phyloP scores from a whole-genome alignment of 2,888 invertebrate species.

The Nomada ferruginata region DNA sequence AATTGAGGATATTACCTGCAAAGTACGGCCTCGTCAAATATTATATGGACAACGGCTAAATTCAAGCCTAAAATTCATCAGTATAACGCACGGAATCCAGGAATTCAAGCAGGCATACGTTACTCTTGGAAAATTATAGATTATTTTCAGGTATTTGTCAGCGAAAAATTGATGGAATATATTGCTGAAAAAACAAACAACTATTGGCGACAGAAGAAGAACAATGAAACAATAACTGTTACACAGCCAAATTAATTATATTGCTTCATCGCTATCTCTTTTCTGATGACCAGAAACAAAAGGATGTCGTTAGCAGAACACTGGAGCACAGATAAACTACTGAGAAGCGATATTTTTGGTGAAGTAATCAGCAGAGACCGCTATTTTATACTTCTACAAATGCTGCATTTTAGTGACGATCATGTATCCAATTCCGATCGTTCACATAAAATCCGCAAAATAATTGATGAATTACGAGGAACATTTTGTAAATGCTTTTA shows the following conservation, averaged over 20 bases:
- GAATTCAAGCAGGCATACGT: no score
- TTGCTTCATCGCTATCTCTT: slow-evolving; percentile 16
- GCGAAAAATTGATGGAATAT: slow-evolving; percentile 6
- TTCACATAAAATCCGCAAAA: slow-evolving; percentile 32
- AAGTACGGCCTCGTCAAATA: no score
- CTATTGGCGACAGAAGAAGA: slow-evolving; percentile 1
- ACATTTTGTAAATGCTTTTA: slow-evolving; percentile 15
- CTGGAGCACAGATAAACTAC: slow-evolving; percentile 20
- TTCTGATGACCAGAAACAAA: slow-evolving; percentile 20
- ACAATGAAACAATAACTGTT: neutral
- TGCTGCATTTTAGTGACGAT: slow-evolving; percentile 21
- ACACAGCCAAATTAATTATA: neutral
- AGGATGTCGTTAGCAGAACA: slow-evolving; percentile 15
- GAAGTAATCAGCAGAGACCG: slow-evolving; percentile 31
- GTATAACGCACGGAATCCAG: no score
- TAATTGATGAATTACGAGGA: slow-evolving; percentile 29
- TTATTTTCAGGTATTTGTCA: neutral
- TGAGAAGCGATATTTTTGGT: slow-evolving; percentile 36
- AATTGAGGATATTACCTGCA: no score
- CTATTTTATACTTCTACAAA: slow-evolving; percentile 5
- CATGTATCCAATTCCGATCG: neutral
- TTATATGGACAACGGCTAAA: no score
- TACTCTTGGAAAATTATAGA: no score
- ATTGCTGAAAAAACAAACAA: slow-evolving; percentile 25
- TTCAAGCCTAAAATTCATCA: no score